phyloP scores from a whole-genome alignment of 2,113 vertebrate species.

The Plecotus auritus region DNA sequence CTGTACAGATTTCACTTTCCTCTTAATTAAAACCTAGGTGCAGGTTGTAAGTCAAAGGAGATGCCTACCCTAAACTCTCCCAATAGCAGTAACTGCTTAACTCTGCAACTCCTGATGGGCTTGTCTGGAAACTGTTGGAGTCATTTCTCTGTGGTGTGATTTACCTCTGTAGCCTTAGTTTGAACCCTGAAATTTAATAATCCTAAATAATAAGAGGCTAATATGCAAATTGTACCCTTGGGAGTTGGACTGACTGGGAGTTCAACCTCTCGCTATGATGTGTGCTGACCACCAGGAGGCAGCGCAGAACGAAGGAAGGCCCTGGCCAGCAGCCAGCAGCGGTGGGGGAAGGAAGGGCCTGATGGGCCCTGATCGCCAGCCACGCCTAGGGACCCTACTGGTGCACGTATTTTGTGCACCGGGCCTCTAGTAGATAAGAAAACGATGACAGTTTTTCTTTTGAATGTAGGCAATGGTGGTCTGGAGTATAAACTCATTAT shows the following conservation, averaged over 20 bases:
- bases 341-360: too few relatives aligned
- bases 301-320: too few relatives aligned
- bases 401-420: too few relatives aligned
- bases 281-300: too few relatives aligned
- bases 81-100: not conserved
- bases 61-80: not conserved
- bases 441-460: not conserved
- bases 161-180: not conserved
- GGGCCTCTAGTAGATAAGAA: not conserved
- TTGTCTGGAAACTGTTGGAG: not conserved
- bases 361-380: too few relatives aligned
- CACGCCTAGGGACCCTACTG: too few relatives aligned
- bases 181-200: not conserved
- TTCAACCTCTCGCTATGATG: too few relatives aligned
- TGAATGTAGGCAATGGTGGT: not conserved
- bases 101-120: not conserved
- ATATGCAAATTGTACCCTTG: too few relatives aligned
- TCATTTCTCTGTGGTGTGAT: not conserved
- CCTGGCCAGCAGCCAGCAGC: too few relatives aligned
- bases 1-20: slow-evolving; percentile 33
- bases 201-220: too few relatives aligned
- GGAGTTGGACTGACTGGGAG: too few relatives aligned
- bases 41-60: slow-evolving; percentile 35
- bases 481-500: not conserved
- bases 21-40: slow-evolving; percentile 44